phyloP scores from a whole-genome alignment of 2,113 vertebrate species.

The Cavia aperea region DNA sequence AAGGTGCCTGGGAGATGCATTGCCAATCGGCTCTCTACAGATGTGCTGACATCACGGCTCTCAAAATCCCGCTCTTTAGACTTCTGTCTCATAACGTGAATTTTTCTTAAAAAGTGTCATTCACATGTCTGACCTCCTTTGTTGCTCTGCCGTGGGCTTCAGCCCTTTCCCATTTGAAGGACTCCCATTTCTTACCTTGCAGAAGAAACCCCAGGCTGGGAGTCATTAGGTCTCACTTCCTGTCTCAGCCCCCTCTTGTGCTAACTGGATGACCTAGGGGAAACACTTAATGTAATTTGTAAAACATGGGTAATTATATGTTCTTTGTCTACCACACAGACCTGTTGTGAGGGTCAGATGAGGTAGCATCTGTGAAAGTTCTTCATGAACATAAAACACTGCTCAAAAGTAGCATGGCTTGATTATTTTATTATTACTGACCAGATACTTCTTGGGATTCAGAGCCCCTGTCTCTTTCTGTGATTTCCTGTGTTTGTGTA shows the following conservation, averaged over 20 bases:
- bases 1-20: neutral
- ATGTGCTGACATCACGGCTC: neutral
- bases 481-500: neutral
- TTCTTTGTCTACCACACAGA: neutral
- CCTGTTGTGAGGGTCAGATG: neutral
- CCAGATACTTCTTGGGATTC: neutral
- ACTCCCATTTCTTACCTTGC: neutral
- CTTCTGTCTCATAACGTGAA: neutral
- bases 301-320: constrained; percentile 27
- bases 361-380: constrained; percentile 32
- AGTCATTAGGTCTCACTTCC: constrained; percentile 38
- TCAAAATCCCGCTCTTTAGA: neutral
- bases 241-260: neutral
- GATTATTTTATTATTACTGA: neutral
- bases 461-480: neutral
- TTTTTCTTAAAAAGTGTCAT: neutral
- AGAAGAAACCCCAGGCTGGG: constrained; percentile 5
- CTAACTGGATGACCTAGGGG: constrained; percentile 5
- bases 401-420: neutral
- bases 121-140: neutral
- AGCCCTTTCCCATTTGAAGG: neutral
- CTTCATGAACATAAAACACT: neutral
- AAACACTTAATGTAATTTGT: constrained; percentile 11
- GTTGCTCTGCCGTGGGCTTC: neutral
- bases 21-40: neutral